A percentile compares a stretch with the other conserved stretches of the same genome.
Conservation (phyloP, 2,888 invertebrate species). For the Melolontha melolontha region DNA sequence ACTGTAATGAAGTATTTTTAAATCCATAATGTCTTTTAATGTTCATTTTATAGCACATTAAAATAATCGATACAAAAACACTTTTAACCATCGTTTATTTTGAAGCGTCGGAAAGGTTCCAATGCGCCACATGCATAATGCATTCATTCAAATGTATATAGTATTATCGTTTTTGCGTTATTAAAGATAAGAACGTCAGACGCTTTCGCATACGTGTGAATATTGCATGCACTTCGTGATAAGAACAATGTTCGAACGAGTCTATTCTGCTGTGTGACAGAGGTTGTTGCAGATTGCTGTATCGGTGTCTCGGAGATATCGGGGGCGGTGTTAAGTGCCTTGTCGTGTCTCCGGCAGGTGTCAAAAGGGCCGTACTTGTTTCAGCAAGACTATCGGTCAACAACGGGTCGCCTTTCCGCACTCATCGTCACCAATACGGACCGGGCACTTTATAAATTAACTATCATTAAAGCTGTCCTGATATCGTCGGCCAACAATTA, state of each 20-base stretch:
- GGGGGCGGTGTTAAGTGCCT: conserved; percentile 58
- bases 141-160: conserved; percentile 13
- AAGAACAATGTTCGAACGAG: conserved; percentile 31
- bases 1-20: not conserved
- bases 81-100: conserved; percentile 2
- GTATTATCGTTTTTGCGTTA: conserved; percentile 24
- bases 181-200: conserved; percentile 22
- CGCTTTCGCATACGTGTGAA: conserved; percentile 16
- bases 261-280: conserved; percentile 28
- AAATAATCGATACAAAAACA: conserved; percentile 6
- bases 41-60: conserved; percentile 13
- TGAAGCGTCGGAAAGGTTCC: not conserved
- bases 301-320: conserved; percentile 52
- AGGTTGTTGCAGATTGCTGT: conserved; percentile 49
- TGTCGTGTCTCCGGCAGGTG: conserved; percentile 55
- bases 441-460: conserved; percentile 40
- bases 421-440: conserved; percentile 35
- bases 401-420: conserved; percentile 32
- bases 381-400: conserved; percentile 36
- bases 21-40: conserved; percentile 16
- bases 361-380: conserved; percentile 48
- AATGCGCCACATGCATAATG: conserved; percentile 1
- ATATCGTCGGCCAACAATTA: conserved; percentile 39
- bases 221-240: conserved; percentile 41
- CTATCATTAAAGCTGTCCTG: conserved; percentile 42